Percentiles rank a stretch among this genome's conserved stretches.
Evolutionary conservation across 2,797 vertebrate genomes (phyloP).

Genomic region (Urosaurus nigricauda): DNA sequence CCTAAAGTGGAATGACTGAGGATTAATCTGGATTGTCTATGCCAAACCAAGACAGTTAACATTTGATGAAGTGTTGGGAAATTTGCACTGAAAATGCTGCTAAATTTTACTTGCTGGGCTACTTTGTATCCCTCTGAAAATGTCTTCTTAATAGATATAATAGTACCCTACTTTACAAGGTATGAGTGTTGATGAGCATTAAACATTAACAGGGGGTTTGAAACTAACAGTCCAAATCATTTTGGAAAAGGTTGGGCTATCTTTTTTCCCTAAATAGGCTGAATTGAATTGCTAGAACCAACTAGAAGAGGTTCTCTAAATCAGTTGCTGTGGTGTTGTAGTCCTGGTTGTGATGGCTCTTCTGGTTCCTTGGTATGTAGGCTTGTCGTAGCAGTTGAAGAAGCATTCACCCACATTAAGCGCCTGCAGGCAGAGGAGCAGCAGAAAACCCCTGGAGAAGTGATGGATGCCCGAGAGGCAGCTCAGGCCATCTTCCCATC

Average conservation of each 20-base stretch:
- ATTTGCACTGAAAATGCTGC: not conserved
- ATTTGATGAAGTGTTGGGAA: not conserved
- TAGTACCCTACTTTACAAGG: not conserved
- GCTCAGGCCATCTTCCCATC: slow-evolving; percentile 96
- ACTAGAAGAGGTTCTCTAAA: too few relatives aligned
- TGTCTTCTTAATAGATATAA: not conserved
- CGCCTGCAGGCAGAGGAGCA: slow-evolving; percentile 93
- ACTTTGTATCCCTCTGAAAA: not conserved
- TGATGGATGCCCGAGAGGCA: slow-evolving; percentile 94
- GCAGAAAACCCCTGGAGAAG: slow-evolving; percentile 89
- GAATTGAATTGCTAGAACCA: too few relatives aligned
- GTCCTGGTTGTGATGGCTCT: not conserved
- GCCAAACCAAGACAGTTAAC: too few relatives aligned
- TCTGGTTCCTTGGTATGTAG: slow-evolving; percentile 72
- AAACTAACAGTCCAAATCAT: not conserved
- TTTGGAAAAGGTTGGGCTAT: not conserved
- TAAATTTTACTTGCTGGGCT: not conserved
- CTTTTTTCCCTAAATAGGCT: not conserved
- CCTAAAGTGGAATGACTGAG: too few relatives aligned
- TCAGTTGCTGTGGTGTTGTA: too few relatives aligned
- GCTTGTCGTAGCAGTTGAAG: slow-evolving; percentile 95
- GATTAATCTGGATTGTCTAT: too few relatives aligned
- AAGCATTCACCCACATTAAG: slow-evolving; percentile 95
- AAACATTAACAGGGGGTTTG: not conserved
- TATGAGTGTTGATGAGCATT: not conserved